Percentiles rank a stretch among this genome's conserved stretches.
These are phyloP conservation scores for Drosophila greeni DNA, from an alignment of 2,888 invertebrate genomes.

Conservation along the genomic window DNA sequence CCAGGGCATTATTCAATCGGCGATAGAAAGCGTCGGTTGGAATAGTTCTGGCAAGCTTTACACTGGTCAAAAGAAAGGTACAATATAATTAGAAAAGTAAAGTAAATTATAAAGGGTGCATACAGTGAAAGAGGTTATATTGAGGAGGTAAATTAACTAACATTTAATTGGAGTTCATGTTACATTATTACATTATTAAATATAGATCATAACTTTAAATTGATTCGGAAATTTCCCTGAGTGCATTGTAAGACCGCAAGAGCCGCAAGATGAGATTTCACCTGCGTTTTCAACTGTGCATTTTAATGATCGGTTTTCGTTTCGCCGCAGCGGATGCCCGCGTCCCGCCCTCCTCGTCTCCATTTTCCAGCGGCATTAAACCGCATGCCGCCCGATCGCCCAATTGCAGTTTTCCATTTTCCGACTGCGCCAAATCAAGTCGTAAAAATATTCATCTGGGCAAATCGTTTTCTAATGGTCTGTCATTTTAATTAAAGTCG, in stretches of 20 bases:
- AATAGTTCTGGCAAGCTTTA: slow-evolving; percentile 43
- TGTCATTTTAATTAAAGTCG: slow-evolving; percentile 47
- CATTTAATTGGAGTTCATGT: not conserved
- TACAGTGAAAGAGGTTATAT: not conserved
- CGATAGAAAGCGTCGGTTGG: slow-evolving; percentile 30
- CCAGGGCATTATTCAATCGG: slow-evolving; percentile 30
- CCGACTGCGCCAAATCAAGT: slow-evolving; percentile 53
- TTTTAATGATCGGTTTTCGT: slow-evolving; percentile 43
- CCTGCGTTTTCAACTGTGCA: slow-evolving; percentile 49
- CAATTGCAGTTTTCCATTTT: slow-evolving; percentile 44
- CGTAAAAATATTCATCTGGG: slow-evolving; percentile 47
- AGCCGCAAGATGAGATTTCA: slow-evolving; percentile 47
- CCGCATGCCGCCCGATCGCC: slow-evolving; percentile 36
- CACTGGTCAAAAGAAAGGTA: not conserved
- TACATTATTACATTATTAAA: not conserved
- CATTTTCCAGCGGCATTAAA: slow-evolving; percentile 28
- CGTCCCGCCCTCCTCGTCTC: slow-evolving; percentile 5
- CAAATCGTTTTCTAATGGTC: slow-evolving; percentile 49
- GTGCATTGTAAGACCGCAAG: slow-evolving; percentile 24
- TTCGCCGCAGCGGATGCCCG: slow-evolving; percentile 40
- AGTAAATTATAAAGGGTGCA: not conserved
- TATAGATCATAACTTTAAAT: not conserved
- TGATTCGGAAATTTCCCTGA: not conserved
- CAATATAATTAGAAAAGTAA: not conserved
- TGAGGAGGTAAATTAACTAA: too few relatives aligned